Percentiles rank a stretch among this genome's conserved stretches.
phyloP scores from a whole-genome alignment of 2,888 invertebrate species.

The Digitonthophagus gazella region DNA sequence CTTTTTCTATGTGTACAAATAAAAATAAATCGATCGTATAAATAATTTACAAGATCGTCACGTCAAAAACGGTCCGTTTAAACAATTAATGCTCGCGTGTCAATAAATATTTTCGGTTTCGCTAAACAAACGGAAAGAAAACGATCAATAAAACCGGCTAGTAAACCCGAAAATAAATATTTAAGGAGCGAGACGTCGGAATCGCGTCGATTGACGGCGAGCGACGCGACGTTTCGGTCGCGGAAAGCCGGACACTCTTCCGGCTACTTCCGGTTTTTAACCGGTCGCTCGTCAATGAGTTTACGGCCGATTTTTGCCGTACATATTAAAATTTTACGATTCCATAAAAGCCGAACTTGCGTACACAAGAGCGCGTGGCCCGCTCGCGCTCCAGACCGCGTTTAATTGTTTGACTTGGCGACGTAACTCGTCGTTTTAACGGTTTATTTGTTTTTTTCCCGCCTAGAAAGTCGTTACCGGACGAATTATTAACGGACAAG shows the following conservation, averaged over 20 bases:
- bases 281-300: background rate
- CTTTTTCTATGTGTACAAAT: too few relatives aligned
- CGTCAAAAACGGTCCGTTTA: background rate
- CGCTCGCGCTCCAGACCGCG: background rate
- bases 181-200: background rate
- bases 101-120: background rate
- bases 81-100: background rate
- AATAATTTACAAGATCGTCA: background rate
- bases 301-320: background rate
- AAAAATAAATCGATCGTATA: background rate
- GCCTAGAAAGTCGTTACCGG: background rate
- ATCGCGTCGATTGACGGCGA: too few relatives aligned
- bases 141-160: background rate
- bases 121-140: background rate
- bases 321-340: background rate
- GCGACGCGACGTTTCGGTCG: too few relatives aligned
- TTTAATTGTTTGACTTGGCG: background rate
- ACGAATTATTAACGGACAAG: background rate
- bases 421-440: background rate
- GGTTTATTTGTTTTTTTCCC: background rate
- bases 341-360: background rate
- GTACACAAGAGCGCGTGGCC: background rate
- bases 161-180: background rate
- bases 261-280: too few relatives aligned
- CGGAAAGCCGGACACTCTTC: too few relatives aligned